Evolutionary conservation across 2,888 invertebrate genomes (phyloP), one percentile per base, ranked within the genome.

Genomic region (Drosophila kanekoi): DNA sequence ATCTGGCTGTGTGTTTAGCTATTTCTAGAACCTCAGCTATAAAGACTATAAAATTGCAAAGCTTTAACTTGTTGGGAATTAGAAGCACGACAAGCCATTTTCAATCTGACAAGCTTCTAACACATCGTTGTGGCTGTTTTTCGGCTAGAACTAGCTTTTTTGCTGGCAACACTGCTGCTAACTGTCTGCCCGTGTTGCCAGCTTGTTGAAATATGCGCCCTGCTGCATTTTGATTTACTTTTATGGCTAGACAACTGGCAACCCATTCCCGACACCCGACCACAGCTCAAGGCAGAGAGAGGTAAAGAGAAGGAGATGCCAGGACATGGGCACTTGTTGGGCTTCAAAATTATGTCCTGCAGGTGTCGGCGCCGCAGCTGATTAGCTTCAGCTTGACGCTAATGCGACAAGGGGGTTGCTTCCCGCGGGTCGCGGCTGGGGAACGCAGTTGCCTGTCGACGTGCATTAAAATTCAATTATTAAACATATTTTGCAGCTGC

Each of bases 151-250:
- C n/a, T 33, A 33, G 41, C 43, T 18, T n/a, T 2, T 54, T 20
- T 54, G 0, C 4, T 16, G 44, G 9, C 54, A 44, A 1, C 44
- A 44, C 54, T 54, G 9, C 9, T 44, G 35, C 23, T 37, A 54
- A 49, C 61, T 44, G 64, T 61, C 58, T 81, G 68, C 45, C 38
- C 60, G 65, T 38, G 53, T 47, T 45, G 45, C 44, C 41, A 47
- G 52, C 56, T 53, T 47, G 71, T 28, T 63, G 77, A 77, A 81
- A 79, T 71, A 73, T 78, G 69, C 71, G 66, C 77, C 69, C 58
- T 75, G 72, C 66, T 83, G 83, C 83, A 82, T 81, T 86, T 82
- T 86, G 84, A 85, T 85, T 85, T 84, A 85, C 82, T 84, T 78
- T 78, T 80, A 86, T 78, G 80, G 82, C 84, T 69, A 85, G 81